Evolutionary conservation across 2,888 invertebrate species (phyloP).

Genomic region (Parochlus steinenii): DNA sequence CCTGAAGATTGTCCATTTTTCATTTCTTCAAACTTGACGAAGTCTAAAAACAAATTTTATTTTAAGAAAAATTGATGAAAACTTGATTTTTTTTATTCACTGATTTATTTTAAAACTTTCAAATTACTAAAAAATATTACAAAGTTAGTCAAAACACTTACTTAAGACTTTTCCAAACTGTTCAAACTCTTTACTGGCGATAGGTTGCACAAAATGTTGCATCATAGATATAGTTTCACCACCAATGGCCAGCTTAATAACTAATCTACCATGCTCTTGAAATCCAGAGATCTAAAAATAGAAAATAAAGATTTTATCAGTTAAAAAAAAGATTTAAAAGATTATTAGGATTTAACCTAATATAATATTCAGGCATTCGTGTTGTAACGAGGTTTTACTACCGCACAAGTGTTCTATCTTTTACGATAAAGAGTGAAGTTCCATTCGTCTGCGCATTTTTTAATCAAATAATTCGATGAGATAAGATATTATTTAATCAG

Average conservation of each 20-base stretch:
- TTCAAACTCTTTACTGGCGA: slow-evolving; percentile 62
- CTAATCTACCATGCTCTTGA: slow-evolving; percentile 64
- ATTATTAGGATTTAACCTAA: too few species aligned
- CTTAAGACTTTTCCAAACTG: slow-evolving; percentile 75
- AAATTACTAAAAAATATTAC: not conserved
- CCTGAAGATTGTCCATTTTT: slow-evolving; percentile 26
- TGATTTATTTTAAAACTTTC: not conserved
- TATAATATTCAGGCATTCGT: too few species aligned
- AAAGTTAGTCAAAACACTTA: slow-evolving; percentile 34
- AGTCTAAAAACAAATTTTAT: slow-evolving; percentile 35
- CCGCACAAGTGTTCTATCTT: too few species aligned
- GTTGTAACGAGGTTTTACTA: too few species aligned
- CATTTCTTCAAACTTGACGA: slow-evolving; percentile 52
- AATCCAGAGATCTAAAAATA: slow-evolving; percentile 50
- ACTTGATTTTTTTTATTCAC: not conserved
- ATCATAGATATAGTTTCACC: slow-evolving; percentile 51
- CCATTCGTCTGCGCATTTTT: too few species aligned
- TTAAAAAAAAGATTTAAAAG: not conserved
- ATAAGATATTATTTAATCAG: too few species aligned
- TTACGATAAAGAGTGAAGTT: too few species aligned
- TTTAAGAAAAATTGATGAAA: slow-evolving; percentile 7
- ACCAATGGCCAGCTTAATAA: slow-evolving; percentile 55
- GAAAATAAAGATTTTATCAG: slow-evolving; percentile 15
- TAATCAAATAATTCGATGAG: too few species aligned
- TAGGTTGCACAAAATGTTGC: slow-evolving; percentile 61